Percentiles rank a stretch among this genome's conserved stretches.
Evolutionary conservation across 2,113 vertebrate species (phyloP).

Genomic region (Lamprotornis superbus): DNA sequence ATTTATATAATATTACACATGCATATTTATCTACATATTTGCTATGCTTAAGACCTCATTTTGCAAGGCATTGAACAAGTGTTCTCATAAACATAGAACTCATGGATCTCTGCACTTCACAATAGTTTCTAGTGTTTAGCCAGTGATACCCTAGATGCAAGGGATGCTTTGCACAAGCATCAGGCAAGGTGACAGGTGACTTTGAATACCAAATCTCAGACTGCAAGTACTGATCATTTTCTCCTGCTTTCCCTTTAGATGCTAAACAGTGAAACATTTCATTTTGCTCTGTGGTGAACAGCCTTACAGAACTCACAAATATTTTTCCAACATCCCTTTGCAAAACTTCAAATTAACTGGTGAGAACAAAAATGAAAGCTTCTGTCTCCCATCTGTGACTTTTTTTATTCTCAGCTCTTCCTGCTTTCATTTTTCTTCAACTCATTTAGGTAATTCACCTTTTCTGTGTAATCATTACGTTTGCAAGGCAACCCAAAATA

Average conservation of each 20-base stretch:
- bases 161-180: not conserved
- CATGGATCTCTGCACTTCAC: not conserved
- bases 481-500: not conserved
- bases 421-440: not conserved
- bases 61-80: not conserved
- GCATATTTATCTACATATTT: not conserved
- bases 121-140: not conserved
- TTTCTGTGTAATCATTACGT: not conserved
- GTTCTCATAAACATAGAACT: not conserved
- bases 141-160: not conserved
- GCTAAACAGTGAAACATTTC: not conserved
- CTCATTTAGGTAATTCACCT: not conserved
- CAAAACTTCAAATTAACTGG: not conserved
- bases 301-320: not conserved
- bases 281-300: not conserved
- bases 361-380: not conserved
- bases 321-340: not conserved
- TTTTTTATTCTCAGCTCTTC: not conserved
- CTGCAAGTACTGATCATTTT: not conserved
- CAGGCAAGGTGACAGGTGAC: not conserved
- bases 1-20: not conserved
- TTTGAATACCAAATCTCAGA: not conserved
- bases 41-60: not conserved
- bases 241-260: not conserved
- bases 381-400: not conserved